Percentiles rank a stretch among this genome's conserved stretches.
phyloP scores from a whole-genome alignment of 1,140 invertebrate genomes.

The Rhynchophorus ferrugineus region DNA sequence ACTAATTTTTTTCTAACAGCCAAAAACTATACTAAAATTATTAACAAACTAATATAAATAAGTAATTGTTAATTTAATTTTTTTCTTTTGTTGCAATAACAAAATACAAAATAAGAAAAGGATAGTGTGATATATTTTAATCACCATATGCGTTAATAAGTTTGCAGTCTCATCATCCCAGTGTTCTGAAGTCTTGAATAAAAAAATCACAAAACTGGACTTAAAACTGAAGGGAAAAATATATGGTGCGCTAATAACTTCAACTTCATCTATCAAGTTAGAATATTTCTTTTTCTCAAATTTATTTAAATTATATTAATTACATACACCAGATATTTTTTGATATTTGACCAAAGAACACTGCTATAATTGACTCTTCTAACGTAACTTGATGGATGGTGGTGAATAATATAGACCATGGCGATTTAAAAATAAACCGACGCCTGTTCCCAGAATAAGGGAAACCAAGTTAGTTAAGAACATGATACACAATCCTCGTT shows the following conservation, averaged over 20 bases:
- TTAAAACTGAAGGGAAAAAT: background rate
- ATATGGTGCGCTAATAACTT: background rate
- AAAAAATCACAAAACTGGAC: background rate
- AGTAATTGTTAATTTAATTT: background rate
- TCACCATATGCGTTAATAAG: background rate
- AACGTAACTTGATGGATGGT: slow-evolving; percentile 36
- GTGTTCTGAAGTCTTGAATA: background rate
- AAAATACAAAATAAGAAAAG: background rate
- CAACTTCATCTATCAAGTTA: background rate
- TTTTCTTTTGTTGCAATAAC: background rate
- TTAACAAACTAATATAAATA: background rate
- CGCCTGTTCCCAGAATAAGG: slow-evolving; percentile 78
- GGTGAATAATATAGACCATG: slow-evolving; percentile 31
- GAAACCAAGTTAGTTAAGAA: slow-evolving; percentile 85
- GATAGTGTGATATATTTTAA: background rate
- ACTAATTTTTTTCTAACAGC: background rate
- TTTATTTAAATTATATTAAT: no score
- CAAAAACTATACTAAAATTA: background rate
- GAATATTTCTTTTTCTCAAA: no score
- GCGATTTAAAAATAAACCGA: slow-evolving; percentile 51
- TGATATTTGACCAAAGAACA: background rate
- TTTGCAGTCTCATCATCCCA: slow-evolving; percentile 1
- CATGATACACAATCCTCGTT: slow-evolving; percentile 83
- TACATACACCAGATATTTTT: slow-evolving; percentile 3
- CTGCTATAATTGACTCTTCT: no score